Percentiles rank a stretch among this genome's conserved stretches.
These are phyloP conservation scores for Eledone cirrhosa DNA, from an alignment of 2,888 invertebrate genomes.

Conservation along the genomic window DNA sequence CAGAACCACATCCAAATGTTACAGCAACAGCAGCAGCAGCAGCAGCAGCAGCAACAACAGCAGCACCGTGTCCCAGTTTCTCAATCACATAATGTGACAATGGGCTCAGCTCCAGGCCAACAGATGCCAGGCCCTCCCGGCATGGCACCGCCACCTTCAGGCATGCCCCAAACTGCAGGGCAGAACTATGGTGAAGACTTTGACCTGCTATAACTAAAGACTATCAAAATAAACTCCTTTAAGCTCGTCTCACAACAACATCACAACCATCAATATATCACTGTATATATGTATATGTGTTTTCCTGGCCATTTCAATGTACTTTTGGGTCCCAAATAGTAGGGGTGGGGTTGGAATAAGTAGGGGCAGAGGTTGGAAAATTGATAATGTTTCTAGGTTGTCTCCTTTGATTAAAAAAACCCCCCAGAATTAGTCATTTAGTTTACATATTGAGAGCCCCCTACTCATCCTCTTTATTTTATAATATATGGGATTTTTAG, in stretches of 20 bases:
- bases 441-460: too few species aligned
- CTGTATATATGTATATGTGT: neutral
- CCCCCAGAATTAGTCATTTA: too few species aligned
- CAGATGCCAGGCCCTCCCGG: constrained; percentile 15
- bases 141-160: constrained; percentile 15
- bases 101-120: too few species aligned
- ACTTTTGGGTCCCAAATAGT: too few species aligned
- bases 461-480: too few species aligned
- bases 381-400: neutral
- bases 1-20: constrained; percentile 9
- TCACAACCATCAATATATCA: neutral
- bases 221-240: too few species aligned
- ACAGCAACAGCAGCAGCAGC: neutral
- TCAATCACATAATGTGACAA: neutral
- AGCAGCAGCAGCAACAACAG: constrained; percentile 11
- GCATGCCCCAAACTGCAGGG: neutral
- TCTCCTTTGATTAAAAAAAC: neutral
- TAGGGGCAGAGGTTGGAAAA: too few species aligned
- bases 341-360: too few species aligned
- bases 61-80: constrained; percentile 11
- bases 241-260: too few species aligned
- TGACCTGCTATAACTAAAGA: neutral
- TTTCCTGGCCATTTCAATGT: neutral
- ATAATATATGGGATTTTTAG: too few species aligned
- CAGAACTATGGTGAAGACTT: constrained; percentile 18